phyloP scores from a whole-genome alignment of 30 jellyfish, hydroid and myxozoan species.

The Morbakka virulenta region DNA sequence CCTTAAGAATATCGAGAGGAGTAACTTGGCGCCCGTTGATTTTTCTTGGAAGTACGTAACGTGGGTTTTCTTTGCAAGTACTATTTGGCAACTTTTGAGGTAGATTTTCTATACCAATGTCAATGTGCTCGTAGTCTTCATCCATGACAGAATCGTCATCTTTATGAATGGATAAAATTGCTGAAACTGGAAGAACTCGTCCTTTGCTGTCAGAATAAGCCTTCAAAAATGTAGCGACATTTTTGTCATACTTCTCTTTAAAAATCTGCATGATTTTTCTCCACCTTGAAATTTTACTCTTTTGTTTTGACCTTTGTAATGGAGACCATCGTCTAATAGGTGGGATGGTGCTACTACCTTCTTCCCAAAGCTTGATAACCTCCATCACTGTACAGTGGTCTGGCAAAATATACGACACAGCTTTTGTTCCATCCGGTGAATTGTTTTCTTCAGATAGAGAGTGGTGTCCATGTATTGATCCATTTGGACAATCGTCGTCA shows the following conservation, averaged over 20 bases:
- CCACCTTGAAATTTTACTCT: slow-evolving; percentile 52
- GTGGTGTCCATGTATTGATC: too few relatives aligned
- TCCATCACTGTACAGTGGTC: slow-evolving; percentile 43
- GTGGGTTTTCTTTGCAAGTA: background rate
- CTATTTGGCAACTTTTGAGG: background rate
- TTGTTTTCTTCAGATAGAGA: background rate
- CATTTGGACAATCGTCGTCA: too few relatives aligned
- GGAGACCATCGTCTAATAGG: slow-evolving; percentile 76
- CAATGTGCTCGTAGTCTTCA: background rate
- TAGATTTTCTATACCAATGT: background rate
- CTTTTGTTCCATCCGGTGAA: background rate
- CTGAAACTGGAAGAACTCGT: slow-evolving; percentile 56
- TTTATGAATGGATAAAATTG: slow-evolving; percentile 11
- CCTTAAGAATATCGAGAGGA: slow-evolving; percentile 76
- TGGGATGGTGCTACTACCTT: slow-evolving; percentile 74
- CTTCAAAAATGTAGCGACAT: slow-evolving; percentile 40
- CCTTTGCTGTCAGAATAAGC: slow-evolving; percentile 62
- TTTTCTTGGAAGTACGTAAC: slow-evolving; percentile 76
- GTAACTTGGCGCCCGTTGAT: slow-evolving; percentile 91
- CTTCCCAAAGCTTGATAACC: slow-evolving; percentile 80
- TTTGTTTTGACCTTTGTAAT: slow-evolving; percentile 33
- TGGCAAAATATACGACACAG: background rate
- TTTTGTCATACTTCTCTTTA: slow-evolving; percentile 55
- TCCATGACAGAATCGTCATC: background rate
- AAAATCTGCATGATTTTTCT: slow-evolving; percentile 50